Conservation (phyloP, 35 echinoderm and acorn worm species). For the Diadema setosum region DNA sequence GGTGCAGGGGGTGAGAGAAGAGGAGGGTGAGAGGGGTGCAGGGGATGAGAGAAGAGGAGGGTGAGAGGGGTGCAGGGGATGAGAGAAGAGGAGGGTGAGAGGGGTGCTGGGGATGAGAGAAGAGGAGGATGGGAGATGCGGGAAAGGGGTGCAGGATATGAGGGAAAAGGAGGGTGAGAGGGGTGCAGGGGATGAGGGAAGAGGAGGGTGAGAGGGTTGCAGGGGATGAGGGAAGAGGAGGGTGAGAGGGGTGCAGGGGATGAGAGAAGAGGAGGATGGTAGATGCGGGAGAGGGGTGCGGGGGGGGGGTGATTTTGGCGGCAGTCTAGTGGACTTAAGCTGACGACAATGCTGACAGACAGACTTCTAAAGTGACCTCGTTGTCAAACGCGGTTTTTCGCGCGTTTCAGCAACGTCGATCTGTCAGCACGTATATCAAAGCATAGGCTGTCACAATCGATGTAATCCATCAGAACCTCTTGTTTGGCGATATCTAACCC, state of each 20-base stretch:
- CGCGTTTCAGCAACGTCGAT: no score
- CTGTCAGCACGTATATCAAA: no score
- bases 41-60: not conserved
- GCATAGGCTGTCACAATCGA: no score
- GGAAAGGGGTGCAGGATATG: not conserved
- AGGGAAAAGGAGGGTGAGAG: not conserved
- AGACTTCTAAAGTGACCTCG: no score
- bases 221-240: not conserved
- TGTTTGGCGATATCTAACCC: no score
- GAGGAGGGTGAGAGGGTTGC: not conserved
- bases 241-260: not conserved
- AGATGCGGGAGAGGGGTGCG: not conserved
- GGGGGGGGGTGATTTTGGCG: no score
- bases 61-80: not conserved
- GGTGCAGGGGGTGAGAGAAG: not conserved
- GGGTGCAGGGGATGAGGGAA: not conserved
- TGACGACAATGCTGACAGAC: no score
- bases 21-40: not conserved
- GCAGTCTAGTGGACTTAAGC: no score
- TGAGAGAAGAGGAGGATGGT: not conserved
- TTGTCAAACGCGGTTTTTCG: no score
- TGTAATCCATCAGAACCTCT: no score
- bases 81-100: not conserved
- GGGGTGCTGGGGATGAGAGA: not conserved
- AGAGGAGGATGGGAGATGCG: not conserved